Evolutionary conservation across 2,888 invertebrate species (phyloP), one percentile per base, ranked within the genome.

Genomic region (Osmoderma eremita): DNA sequence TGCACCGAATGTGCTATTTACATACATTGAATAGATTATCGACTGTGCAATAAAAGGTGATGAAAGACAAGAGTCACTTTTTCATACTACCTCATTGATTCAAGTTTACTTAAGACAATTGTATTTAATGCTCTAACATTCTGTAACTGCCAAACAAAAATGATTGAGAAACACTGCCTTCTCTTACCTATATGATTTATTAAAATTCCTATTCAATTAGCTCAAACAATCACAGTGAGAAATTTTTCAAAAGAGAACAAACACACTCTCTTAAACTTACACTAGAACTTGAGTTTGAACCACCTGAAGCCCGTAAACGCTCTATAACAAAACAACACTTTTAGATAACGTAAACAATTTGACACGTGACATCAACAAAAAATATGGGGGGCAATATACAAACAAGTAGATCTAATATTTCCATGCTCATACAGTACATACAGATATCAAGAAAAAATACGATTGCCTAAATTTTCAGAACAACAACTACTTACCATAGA

Each of bases 301-400:
- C 83, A 67, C 86, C 86, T 30, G 87, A 85, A 39, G 88, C 86
- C 76, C 88, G 82, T 67, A 88, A 81, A 65, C 88, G 84, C 78
- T 88, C 88, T 88, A 82, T 63, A 84, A 83, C 75, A 75, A 74
- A 75, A 69, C 4, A 30, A 42, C 13, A 49, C 3, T 8, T 49
- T 39, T 49, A 22, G 6, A 20, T 20, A 62, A n/a, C n/a, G 1
- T 62, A 30, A 4, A 48, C 15, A 30, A 48, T 36, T 24, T 49
- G n/a, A 24, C 13, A 18, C 63, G 20, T 22, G 24, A 15, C 3
- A 2, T 8, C 30, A 30, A 4, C 10, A 30, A 30, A 4, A 30
- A 20, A 48, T 2, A 30, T 30, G 30, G 10, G 1, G 10, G 2
- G 10, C 10, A 30, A 22, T 41, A 18, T 20, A 39, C 45, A 61